These are phyloP conservation scores for Vidua macroura DNA, from an alignment of 2,113 vertebrate species.

Conservation along the genomic window DNA sequence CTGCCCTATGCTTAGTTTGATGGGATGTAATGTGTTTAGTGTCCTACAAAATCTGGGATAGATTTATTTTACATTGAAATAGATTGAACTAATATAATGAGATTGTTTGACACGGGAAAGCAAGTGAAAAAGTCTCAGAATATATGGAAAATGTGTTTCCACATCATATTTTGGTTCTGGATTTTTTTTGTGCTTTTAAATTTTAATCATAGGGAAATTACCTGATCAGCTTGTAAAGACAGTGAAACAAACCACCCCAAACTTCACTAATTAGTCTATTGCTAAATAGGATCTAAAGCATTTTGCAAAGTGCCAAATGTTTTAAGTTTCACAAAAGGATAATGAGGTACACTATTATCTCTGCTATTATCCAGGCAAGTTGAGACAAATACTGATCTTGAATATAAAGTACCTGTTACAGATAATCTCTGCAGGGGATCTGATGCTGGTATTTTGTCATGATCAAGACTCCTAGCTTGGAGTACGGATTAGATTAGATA, in stretches of 20 bases:
- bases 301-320: not conserved
- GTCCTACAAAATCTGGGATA: not conserved
- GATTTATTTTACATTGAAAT: not conserved
- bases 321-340: not conserved
- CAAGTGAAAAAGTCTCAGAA: not conserved
- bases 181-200: not conserved
- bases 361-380: not conserved
- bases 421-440: not conserved
- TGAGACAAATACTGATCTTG: not conserved
- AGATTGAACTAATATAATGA: not conserved
- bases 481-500: not conserved
- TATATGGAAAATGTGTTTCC: not conserved
- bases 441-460: not conserved
- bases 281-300: not conserved
- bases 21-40: not conserved
- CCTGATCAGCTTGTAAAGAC: not conserved
- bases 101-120: not conserved
- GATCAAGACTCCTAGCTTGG: not conserved
- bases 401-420: not conserved
- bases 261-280: not conserved
- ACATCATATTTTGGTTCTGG: not conserved
- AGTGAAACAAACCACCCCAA: not conserved
- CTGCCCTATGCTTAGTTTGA: not conserved
- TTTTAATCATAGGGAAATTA: not conserved
- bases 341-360: not conserved